phyloP scores from a whole-genome alignment of 2,888 invertebrate genomes.

The Emesis russula region DNA sequence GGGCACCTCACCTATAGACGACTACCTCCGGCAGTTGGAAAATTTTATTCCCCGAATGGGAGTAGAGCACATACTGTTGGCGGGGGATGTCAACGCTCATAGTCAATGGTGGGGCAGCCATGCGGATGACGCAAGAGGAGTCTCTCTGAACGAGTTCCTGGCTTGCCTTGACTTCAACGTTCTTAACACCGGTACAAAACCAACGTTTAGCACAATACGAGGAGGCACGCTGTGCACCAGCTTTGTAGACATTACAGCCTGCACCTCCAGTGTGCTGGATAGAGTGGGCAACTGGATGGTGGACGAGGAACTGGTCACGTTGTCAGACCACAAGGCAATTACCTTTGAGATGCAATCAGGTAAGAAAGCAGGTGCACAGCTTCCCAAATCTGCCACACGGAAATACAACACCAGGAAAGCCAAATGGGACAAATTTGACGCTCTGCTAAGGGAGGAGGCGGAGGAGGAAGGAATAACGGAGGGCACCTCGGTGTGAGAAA shows the following conservation, averaged over 20 bases:
- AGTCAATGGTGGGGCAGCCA: not conserved
- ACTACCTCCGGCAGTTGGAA: not conserved
- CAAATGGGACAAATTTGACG: too few species aligned
- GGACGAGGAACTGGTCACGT: not conserved
- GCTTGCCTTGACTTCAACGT: not conserved
- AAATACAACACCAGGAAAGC: too few species aligned
- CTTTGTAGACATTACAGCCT: not conserved
- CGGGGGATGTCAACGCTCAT: not conserved
- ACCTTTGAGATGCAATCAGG: too few species aligned
- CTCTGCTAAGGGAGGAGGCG: too few species aligned
- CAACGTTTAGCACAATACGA: not conserved
- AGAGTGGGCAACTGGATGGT: not conserved
- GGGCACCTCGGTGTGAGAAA: too few species aligned
- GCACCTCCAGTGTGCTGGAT: not conserved
- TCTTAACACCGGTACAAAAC: not conserved
- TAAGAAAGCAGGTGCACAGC: too few species aligned
- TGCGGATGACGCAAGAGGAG: not conserved
- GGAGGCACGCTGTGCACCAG: not conserved
- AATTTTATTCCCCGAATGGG: not conserved
- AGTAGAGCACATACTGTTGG: not conserved
- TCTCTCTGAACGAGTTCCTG: not conserved
- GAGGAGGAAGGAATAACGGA: too few species aligned
- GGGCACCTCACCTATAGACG: not conserved
- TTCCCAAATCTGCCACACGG: too few species aligned
- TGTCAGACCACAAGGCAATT: too few species aligned